A percentile compares a stretch with the other conserved stretches of the same genome.
These are phyloP conservation scores for Heliconius eleuchia DNA, from an alignment of 1,140 invertebrate genomes.

Conservation along the genomic window DNA sequence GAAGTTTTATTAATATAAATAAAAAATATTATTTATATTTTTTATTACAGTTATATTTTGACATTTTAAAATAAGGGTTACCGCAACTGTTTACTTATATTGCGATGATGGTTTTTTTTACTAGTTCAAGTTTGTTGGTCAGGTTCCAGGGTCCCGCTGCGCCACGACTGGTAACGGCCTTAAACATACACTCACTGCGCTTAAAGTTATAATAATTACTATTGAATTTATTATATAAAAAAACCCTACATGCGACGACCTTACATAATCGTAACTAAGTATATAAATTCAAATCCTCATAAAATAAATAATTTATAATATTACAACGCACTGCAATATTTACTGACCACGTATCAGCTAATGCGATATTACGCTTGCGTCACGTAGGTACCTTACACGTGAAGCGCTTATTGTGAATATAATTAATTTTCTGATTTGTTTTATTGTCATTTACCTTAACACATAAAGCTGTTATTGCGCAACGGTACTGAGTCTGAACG, in stretches of 20 bases:
- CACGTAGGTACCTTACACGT: not conserved
- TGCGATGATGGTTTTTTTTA: too few species aligned
- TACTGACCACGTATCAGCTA: not conserved
- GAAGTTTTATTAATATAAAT: too few species aligned
- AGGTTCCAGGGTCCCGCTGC: too few species aligned
- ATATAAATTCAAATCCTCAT: not conserved
- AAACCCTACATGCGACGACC: not conserved
- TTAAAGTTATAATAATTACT: not conserved
- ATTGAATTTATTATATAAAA: not conserved
- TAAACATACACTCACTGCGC: too few species aligned
- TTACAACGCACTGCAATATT: not conserved
- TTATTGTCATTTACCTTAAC: conserved; percentile 1
- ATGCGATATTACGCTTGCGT: conserved; percentile 14
- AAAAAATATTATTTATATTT: too few species aligned
- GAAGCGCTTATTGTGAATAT: conserved; percentile 2
- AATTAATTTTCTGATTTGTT: conserved; percentile 5
- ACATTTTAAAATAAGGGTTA: too few species aligned
- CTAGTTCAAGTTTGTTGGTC: too few species aligned
- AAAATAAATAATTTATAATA: not conserved
- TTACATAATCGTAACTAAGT: not conserved
- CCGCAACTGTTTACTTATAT: too few species aligned
- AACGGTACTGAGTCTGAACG: too few species aligned
- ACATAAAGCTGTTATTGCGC: not conserved
- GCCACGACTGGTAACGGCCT: too few species aligned
- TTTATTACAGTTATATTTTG: too few species aligned